These are phyloP conservation scores for Eumaeus atala DNA, from an alignment of 1,140 invertebrate species.

Conservation along the genomic window DNA sequence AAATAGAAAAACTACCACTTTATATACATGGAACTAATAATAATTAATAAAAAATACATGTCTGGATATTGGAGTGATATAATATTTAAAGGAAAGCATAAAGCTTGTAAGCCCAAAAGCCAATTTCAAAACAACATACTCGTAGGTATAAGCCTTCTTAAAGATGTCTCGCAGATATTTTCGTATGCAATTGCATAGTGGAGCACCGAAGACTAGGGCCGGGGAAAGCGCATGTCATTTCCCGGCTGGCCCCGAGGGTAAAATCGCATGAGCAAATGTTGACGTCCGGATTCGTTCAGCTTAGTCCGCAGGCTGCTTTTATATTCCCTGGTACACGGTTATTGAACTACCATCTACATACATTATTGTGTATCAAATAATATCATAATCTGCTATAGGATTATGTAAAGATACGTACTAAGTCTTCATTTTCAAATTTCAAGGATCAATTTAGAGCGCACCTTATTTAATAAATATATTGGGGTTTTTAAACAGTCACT, in stretches of 20 bases:
- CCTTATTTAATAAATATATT: no score
- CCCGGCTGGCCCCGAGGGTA: constrained; percentile 36
- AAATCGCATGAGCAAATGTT: constrained; percentile 58
- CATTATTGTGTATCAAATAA: constrained; percentile 19
- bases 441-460: no score
- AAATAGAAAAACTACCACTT: no score
- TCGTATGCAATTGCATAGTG: constrained; percentile 41
- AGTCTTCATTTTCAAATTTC: no score
- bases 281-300: constrained; percentile 44
- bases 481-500: no score
- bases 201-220: constrained; percentile 28
- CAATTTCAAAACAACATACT: constrained; percentile 10
- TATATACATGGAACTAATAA: no score
- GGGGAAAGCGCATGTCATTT: constrained; percentile 54
- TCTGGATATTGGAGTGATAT: no score
- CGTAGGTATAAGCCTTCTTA: constrained; percentile 28
- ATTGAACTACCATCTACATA: constrained; percentile 24
- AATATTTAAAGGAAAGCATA: no score
- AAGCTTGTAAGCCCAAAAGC: constrained; percentile 5
- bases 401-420: neutral
- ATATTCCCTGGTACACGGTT: constrained; percentile 17
- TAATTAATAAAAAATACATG: no score
- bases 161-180: constrained; percentile 36
- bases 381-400: neutral
- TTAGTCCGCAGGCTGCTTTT: constrained; percentile 14